Conservation (phyloP, 2,797 vertebrate species). For the Acanthurus lineatus region DNA sequence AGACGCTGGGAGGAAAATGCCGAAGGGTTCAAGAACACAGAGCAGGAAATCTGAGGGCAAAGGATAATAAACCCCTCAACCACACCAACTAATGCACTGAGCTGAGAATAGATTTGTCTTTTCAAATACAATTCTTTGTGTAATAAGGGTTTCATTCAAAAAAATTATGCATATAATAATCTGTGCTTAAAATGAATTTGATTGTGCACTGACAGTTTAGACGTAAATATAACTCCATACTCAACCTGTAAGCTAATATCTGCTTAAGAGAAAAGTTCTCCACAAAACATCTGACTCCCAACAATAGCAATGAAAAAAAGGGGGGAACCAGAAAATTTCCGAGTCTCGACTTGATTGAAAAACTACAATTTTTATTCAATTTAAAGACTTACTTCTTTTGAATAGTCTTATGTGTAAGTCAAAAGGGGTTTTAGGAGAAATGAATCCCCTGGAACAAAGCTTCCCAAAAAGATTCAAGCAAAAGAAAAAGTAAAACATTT, state of each 20-base stretch:
- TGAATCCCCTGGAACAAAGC: conserved; percentile 3
- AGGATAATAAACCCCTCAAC: too few relatives aligned
- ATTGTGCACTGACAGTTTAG: background rate
- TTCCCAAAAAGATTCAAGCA: conserved; percentile 44
- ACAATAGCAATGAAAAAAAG: background rate
- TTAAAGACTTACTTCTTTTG: conserved; percentile 11
- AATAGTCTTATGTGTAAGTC: conserved; percentile 25
- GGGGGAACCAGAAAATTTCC: conserved; percentile 7
- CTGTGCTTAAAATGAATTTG: background rate
- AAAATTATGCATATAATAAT: background rate
- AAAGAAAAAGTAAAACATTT: conserved; percentile 52
- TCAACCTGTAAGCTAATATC: background rate
- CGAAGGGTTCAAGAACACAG: background rate
- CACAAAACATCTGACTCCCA: conserved; percentile 14
- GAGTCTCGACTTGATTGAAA: conserved; percentile 41
- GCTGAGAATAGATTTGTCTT: too few relatives aligned
- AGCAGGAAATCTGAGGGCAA: background rate
- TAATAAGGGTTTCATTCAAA: background rate
- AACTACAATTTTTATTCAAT: conserved; percentile 33
- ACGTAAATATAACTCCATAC: conserved; percentile 5
- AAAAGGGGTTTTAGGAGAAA: conserved; percentile 34
- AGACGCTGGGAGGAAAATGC: background rate
- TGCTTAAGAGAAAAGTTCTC: conserved; percentile 35
- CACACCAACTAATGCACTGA: too few relatives aligned
- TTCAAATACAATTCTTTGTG: background rate